These are phyloP conservation scores for Cephalotes varians DNA, from an alignment of 2,888 invertebrate species.

Conservation along the genomic window DNA sequence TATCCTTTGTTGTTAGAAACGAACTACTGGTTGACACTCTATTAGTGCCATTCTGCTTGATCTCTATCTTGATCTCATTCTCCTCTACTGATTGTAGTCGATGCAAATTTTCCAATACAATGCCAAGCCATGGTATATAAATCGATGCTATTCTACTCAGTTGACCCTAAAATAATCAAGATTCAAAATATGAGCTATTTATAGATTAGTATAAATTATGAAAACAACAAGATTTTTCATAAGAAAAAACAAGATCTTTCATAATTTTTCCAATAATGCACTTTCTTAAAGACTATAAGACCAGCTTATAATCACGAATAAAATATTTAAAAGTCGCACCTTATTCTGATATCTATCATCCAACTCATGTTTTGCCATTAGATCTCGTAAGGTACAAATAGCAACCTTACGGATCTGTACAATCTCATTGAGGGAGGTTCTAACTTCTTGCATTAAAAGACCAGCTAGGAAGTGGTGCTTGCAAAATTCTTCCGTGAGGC, in stretches of 20 bases:
- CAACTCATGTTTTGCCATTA: conserved; percentile 97
- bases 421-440: conserved; percentile 94
- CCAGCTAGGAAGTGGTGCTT: conserved; percentile 97
- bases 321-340: conserved; percentile 83
- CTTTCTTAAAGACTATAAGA: background rate
- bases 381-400: conserved; percentile 92
- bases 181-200: background rate
- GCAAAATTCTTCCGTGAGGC: conserved; percentile 94
- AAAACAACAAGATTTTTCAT: conserved; percentile 1
- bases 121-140: conserved; percentile 96
- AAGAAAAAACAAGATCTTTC: conserved; percentile 1
- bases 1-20: conserved; percentile 87
- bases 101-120: conserved; percentile 95
- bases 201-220: conserved; percentile 2
- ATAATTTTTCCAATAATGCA: background rate
- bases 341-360: conserved; percentile 95
- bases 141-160: conserved; percentile 94
- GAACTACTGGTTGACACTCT: conserved; percentile 88
- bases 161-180: conserved; percentile 87
- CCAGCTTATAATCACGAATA: background rate
- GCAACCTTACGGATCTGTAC: conserved; percentile 93
- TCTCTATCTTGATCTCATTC: conserved; percentile 82
- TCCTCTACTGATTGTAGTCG: conserved; percentile 87
- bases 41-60: conserved; percentile 85
- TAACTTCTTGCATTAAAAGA: conserved; percentile 94